Evolutionary conservation across 2,888 invertebrate species (phyloP).

Genomic region (Troilus luridus): DNA sequence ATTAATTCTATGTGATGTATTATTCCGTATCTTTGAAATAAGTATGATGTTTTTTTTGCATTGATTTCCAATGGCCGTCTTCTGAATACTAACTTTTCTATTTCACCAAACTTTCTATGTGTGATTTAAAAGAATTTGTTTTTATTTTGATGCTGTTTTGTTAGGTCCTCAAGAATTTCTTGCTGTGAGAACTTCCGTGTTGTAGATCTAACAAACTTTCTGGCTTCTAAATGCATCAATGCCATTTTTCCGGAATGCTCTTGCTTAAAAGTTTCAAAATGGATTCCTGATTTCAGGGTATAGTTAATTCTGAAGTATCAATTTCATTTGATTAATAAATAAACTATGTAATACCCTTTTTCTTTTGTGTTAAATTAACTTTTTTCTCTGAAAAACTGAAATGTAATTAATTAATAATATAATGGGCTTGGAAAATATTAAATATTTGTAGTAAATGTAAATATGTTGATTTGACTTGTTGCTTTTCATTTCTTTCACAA

Average conservation of each 20-base stretch:
- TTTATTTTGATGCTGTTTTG: conserved; percentile 36
- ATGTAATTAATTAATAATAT: background rate
- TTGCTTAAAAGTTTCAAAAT: conserved; percentile 17
- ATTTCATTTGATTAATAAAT: conserved; percentile 19
- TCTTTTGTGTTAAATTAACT: background rate
- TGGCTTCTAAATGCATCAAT: background rate
- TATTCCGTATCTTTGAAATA: background rate
- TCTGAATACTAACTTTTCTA: background rate
- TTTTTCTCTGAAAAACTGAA: background rate
- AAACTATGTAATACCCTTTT: conserved; percentile 9
- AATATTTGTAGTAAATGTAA: background rate
- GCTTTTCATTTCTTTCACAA: background rate
- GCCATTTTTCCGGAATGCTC: conserved; percentile 18
- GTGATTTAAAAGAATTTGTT: background rate
- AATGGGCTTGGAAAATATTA: background rate
- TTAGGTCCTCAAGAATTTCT: conserved; percentile 24
- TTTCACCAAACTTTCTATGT: background rate
- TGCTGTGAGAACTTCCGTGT: conserved; percentile 9
- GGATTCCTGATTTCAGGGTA: conserved; percentile 19
- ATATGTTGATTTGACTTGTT: background rate
- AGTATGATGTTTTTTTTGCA: background rate
- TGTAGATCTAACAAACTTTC: conserved; percentile 23
- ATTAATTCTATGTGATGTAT: background rate
- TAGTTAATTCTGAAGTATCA: conserved; percentile 10
- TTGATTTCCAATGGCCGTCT: background rate